phyloP scores from a whole-genome alignment of 2,113 vertebrate genomes.

The Chaenogobius annularis region DNA sequence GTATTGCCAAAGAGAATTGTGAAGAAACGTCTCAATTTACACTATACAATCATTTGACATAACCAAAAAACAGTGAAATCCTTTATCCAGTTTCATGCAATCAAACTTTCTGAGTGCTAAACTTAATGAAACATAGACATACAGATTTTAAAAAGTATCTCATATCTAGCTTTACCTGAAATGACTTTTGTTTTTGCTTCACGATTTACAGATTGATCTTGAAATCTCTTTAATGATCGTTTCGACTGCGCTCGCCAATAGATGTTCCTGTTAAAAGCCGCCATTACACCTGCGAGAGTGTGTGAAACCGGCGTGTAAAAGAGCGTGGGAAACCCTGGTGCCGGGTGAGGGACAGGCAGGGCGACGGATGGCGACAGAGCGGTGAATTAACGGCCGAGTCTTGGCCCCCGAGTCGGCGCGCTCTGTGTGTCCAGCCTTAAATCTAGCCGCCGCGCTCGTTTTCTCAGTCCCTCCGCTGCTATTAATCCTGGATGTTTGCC shows the following conservation, averaged over 20 bases:
- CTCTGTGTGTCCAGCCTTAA: constrained; percentile 33
- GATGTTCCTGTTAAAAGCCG: background rate
- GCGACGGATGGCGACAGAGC: constrained; percentile 35
- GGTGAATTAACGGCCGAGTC: constrained; percentile 48
- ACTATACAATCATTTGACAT: no score
- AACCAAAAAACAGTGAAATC: no score
- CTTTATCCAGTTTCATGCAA: no score
- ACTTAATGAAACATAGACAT: no score
- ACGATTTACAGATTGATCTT: no score
- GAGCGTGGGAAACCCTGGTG: constrained; percentile 6
- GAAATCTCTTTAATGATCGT: no score
- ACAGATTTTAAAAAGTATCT: no score
- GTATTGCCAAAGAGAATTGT: no score
- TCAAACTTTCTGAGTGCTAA: no score
- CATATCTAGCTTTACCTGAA: no score
- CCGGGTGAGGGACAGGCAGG: constrained; percentile 28
- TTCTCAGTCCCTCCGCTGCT: constrained; percentile 43
- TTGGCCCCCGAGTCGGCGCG: constrained; percentile 17
- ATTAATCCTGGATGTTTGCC: constrained; percentile 63
- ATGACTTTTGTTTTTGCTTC: no score
- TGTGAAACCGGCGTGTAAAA: background rate
- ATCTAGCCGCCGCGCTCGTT: constrained; percentile 35
- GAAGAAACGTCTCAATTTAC: no score
- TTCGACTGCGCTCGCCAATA: background rate
- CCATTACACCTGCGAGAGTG: background rate